Evolutionary conservation across 2,113 vertebrate genomes (phyloP), one percentile per base, ranked within the genome.

Genomic region (Charina bottae): DNA sequence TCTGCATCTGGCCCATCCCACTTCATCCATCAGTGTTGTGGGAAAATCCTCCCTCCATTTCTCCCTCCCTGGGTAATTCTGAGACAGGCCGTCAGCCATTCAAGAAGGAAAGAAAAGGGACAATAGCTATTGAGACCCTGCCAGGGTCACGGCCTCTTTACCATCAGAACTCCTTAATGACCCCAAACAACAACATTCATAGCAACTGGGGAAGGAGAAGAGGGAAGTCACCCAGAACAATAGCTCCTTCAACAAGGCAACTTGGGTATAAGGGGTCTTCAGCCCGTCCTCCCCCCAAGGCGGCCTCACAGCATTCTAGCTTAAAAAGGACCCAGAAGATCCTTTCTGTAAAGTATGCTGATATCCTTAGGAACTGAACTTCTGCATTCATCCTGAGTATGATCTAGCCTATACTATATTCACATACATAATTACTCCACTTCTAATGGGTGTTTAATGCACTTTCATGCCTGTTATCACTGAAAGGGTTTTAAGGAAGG

Each of bases 101-200:
- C 97, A 97, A 94, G 91, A 83, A 91, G 94, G 94, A 93, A 97
- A 97, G 97, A 98, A 97, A 97, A 95, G 97, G 95, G 97, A 98
- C 98, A 98, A 97, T 97, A 96, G 96, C 96, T 97, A 97, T 97
- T 97, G 97, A 94, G 97, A 92, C 96, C 93, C 93, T 95, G 96
- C 97, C 95, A 96, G 97, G 97, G 98, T 97, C 97, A 37, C 6
- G 96, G 97, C 97, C 96, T 92, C 11, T 95, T 95, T 96, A 96
- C 96, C 94, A 97, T 97, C 95, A 94, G 93, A 97, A 96, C 96
- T 95, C 95, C 96, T 97, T 97, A 97, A 97, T 97, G 97, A 98
- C 97, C 97, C 96, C 96, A 97, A 98, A 97, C 96, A 97, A 97
- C 97, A 97, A 96, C 96, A 97, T 96, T 96, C 97, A 97, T 96